Conservation (phyloP, 2,797 vertebrate species). For the Pyrocephalus nanus region DNA sequence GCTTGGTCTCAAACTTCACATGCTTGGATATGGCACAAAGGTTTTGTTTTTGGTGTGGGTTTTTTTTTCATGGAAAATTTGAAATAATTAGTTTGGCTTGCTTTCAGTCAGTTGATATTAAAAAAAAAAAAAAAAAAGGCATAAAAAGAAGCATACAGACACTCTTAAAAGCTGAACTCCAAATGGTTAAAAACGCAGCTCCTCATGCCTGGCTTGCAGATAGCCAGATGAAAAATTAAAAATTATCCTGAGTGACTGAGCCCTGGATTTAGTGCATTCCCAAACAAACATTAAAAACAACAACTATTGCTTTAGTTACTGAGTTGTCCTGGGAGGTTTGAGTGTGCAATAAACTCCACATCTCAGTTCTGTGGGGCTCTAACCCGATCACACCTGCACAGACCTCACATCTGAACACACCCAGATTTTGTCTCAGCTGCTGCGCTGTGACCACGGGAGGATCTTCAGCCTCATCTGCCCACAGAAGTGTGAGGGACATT, state of each 20-base stretch:
- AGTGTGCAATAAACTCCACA: not conserved
- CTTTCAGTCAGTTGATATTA: not conserved
- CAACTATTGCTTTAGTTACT: constrained; percentile 32
- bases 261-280: not conserved
- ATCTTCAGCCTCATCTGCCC: not conserved
- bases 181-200: not conserved
- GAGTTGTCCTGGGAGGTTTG: not conserved
- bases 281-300: constrained; percentile 10
- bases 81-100: not conserved
- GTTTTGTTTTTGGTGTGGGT: not conserved
- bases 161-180: not conserved
- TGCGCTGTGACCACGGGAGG: not conserved
- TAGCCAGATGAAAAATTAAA: not conserved
- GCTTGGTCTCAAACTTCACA: constrained; percentile 21
- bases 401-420: not conserved
- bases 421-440: constrained; percentile 34
- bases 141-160: not conserved
- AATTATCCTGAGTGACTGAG: not conserved
- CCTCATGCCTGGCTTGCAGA: not conserved
- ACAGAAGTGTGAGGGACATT: not conserved
- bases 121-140: not conserved
- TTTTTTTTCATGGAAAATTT: not conserved
- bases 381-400: not conserved
- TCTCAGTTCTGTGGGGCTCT: not conserved
- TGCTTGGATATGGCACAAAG: constrained; percentile 29